Percentiles rank a stretch among this genome's conserved stretches.
Evolutionary conservation across 2,113 vertebrate genomes (phyloP).

Genomic region (Litocranius walleri): DNA sequence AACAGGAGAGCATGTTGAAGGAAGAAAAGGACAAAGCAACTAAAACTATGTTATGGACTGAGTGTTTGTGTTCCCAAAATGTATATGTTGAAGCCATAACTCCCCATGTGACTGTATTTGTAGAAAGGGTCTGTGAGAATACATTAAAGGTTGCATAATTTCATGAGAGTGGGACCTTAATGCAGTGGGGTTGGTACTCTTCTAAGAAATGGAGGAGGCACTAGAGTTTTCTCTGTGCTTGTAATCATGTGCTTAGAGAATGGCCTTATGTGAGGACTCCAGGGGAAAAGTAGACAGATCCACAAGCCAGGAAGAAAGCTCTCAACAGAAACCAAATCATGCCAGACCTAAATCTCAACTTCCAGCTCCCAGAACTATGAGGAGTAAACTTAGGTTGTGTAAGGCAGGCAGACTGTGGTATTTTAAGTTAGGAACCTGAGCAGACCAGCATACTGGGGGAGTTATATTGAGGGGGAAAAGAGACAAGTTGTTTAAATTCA

Average conservation of each 20-base stretch:
- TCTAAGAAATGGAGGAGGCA: neutral
- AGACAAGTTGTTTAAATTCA: neutral
- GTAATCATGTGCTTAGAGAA: neutral
- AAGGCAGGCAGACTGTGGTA: neutral
- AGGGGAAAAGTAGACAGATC: neutral
- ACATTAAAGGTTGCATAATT: neutral
- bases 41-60: neutral
- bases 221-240: neutral
- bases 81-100: neutral
- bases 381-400: neutral
- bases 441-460: neutral
- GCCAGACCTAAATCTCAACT: neutral
- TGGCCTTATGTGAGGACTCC: neutral
- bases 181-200: neutral
- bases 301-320: neutral
- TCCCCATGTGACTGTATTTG: neutral
- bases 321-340: neutral
- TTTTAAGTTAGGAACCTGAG: neutral
- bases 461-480: neutral
- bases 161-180: neutral
- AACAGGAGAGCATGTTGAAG: neutral
- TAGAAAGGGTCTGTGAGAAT: neutral
- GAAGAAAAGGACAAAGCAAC: neutral
- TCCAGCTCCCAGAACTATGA: neutral
- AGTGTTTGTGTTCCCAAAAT: neutral